Base-by-base conservation (phyloP, 2,888 invertebrate species). In the Galeruca laticollis region DNA sequence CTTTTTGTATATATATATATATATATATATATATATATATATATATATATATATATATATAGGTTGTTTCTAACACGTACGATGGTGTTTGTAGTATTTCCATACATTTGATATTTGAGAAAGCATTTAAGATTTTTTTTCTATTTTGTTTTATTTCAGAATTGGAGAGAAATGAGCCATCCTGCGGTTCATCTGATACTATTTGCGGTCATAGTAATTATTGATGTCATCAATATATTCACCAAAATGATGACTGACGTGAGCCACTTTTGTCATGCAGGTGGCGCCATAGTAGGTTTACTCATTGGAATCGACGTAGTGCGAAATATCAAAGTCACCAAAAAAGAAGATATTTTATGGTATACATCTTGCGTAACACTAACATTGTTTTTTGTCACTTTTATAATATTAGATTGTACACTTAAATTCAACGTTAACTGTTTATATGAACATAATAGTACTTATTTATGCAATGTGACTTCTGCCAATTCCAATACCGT, bases 141-240 rank as follows among this genome's bases (percentile, higher is more conserved):
- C n/a, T n/a, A n/a, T n/a, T n/a, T n/a, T 18, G 35, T 18, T 71
- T 54, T 77, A 65, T 87, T 87, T 43, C 86, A 95, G 94, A 98
- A 98, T 85, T 99, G 96, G 94, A 87, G 90, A 33, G 96, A 98
- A 86, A 98, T 98, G 97, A 94, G 95, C 2, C 90, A 94, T 78
- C 80, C 81, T 0, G 51, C 73, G 2, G 73, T 73, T 15, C 76
- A 77, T 11, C 63, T 78, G 2, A 35, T 77, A 13, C 62, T 77
- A n/a, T 78, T 78, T 52, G 68, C 70, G 10, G 62, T 72, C n/a
- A 69, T 76, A 54, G 68, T 71, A 1, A 51, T 70, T 13, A 73
- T 75, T 60, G 78, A 77, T 56, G 5, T 54, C 13, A 9, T 31
- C 13, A 54, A 54, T 2, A 11, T 54, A 54, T 21, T 20, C 20